Conservation (phyloP, 1,140 invertebrate species). For the Tetramorium simillimum region DNA sequence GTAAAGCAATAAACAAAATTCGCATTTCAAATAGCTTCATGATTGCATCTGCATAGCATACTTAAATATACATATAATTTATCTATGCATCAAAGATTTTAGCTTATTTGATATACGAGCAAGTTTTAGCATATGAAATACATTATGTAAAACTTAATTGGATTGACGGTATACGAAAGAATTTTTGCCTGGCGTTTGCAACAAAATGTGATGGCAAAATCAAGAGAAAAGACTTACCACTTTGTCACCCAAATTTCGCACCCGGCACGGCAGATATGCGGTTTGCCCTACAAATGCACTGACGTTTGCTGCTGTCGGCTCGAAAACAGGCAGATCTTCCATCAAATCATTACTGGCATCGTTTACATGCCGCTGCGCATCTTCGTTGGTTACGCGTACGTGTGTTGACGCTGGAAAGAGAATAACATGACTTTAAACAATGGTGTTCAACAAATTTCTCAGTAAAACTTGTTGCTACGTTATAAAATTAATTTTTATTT, state of each 20-base stretch:
- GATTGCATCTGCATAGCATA: background rate
- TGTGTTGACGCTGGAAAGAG: constrained; percentile 75
- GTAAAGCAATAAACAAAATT: background rate
- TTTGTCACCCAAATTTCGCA: constrained; percentile 88
- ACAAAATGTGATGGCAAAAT: background rate
- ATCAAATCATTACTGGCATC: constrained; percentile 68
- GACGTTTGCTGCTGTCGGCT: constrained; percentile 84
- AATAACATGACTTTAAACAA: constrained; percentile 4
- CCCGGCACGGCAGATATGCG: constrained; percentile 87
- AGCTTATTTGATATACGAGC: background rate
- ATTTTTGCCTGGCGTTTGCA: background rate
- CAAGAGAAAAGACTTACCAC: constrained; percentile 85
- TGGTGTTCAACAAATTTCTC: background rate
- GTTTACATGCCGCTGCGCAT: constrained; percentile 65
- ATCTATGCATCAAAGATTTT: background rate
- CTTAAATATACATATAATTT: background rate
- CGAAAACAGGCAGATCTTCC: constrained; percentile 80
- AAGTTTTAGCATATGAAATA: background rate
- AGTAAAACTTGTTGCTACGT: background rate
- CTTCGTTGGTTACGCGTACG: constrained; percentile 71
- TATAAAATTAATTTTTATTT: background rate
- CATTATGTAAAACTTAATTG: constrained; percentile 4
- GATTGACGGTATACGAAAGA: background rate
- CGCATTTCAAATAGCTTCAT: background rate
- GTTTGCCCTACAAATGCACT: constrained; percentile 87